These are phyloP conservation scores for Syrista parreyssii DNA, from an alignment of 2,888 invertebrate species.

Conservation along the genomic window DNA sequence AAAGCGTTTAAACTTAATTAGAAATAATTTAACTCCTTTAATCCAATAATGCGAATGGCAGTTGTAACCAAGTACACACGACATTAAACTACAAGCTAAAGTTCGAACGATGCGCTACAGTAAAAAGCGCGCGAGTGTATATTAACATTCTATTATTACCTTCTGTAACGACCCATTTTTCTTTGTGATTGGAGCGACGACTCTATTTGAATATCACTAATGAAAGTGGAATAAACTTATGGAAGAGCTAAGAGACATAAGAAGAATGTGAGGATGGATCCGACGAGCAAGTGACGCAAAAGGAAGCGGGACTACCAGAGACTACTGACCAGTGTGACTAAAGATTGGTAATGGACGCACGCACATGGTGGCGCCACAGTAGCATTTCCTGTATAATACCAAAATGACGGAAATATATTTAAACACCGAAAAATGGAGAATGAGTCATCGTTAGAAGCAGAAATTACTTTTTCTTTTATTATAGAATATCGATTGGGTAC, in stretches of 20 bases:
- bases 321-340: not conserved
- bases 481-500: not conserved
- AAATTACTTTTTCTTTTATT: not conserved
- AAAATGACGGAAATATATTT: not conserved
- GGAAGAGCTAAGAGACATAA: not conserved
- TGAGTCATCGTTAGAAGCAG: not conserved
- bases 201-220: not conserved
- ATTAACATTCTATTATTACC: slow-evolving; percentile 32
- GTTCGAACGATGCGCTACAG: not conserved
- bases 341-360: slow-evolving; percentile 4
- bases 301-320: slow-evolving; percentile 7
- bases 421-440: not conserved
- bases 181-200: not conserved
- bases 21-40: not conserved
- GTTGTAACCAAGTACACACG: not conserved
- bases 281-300: slow-evolving; percentile 8
- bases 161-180: slow-evolving; percentile 50
- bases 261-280: not conserved
- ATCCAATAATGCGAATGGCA: not conserved
- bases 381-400: not conserved
- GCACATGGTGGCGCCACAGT: not conserved
- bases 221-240: not conserved
- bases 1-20: not conserved
- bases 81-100: not conserved
- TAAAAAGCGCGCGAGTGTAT: not conserved